Percentiles rank a stretch among this genome's conserved stretches.
Evolutionary conservation across 2,888 invertebrate species (phyloP).

Genomic region (Drosophila incognita): DNA sequence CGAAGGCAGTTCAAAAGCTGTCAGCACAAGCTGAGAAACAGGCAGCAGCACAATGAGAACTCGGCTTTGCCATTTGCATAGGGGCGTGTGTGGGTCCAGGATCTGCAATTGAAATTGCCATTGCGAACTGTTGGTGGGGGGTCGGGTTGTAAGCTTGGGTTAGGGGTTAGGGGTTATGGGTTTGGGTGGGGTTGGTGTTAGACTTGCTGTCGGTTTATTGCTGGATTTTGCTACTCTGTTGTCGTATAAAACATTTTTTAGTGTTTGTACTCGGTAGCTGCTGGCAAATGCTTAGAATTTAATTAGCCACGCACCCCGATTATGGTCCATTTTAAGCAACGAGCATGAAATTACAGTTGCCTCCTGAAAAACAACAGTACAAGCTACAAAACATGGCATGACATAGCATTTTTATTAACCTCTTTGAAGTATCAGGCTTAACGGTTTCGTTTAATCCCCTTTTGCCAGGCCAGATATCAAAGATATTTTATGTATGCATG

Average conservation of each 20-base stretch:
- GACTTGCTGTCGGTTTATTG: constrained; percentile 15
- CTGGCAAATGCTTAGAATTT: constrained; percentile 77
- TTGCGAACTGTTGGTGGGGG: constrained; percentile 17
- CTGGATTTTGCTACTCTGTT: constrained; percentile 35
- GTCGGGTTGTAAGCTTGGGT: neutral
- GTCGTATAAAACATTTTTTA: constrained; percentile 75
- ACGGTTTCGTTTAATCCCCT: neutral
- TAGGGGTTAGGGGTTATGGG: constrained; percentile 3
- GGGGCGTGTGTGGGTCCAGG: constrained; percentile 73
- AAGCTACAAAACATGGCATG: constrained; percentile 13
- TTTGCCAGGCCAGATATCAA: no score
- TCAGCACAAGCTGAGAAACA: constrained; percentile 55
- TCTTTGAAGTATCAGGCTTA: constrained; percentile 2
- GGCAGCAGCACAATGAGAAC: constrained; percentile 16
- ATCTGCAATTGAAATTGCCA: constrained; percentile 76
- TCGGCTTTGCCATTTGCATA: constrained; percentile 67
- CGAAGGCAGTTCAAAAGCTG: constrained; percentile 79
- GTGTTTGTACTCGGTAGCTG: constrained; percentile 54
- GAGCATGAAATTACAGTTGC: constrained; percentile 67
- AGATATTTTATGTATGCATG: neutral
- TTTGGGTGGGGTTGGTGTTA: constrained; percentile 3
- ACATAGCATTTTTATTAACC: constrained; percentile 8
- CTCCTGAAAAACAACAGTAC: constrained; percentile 29
- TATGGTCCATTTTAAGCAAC: constrained; percentile 61
- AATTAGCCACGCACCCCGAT: constrained; percentile 75